Evolutionary conservation across 2,888 invertebrate genomes (phyloP), one percentile per base, ranked within the genome.

Genomic region (Eueremaeus valkanovi): DNA sequence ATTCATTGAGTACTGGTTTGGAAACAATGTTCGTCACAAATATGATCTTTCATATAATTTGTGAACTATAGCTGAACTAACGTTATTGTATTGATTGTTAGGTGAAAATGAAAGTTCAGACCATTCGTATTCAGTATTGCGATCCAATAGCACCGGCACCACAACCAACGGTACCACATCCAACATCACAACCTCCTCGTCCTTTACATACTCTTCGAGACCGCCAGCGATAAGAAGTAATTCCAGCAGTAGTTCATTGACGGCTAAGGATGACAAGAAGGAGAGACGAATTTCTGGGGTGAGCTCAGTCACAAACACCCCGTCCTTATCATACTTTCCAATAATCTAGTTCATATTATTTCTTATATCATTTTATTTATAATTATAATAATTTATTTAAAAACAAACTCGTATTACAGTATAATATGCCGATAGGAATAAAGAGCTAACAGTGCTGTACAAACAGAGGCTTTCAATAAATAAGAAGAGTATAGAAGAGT

Each of bases 161-260:
- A 66, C 31, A 21, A 66, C 11, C 27, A 42, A 33, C 27, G 29
- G 31, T 33, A 36, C n/a, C 49, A 42, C 61, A 11, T 42, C 74
- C 2, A 55, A 55, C n/a, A 55, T 55, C 27, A 55, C 55, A 27
- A 31, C 74, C 18, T 73, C 58, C 21, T 31, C 36, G 11, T 55
- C 74, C 24, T 66, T 42, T 21, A 66, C 72, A 9, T 70, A 31
- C 21, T n/a, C 42, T 24, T 61, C 51, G n/a, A 55, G 63, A 66
- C 74, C 76, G 6, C 70, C 74, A 18, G 49, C 76, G 40, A 74
- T 74, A 74, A 74, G 74, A 51, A 74, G 74, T 36, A 74, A 74
- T 40, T 74, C 74, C 27, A 74, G 74, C 27, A 63, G 63, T 24
- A 63, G 74, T 68, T 74, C 74, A 24, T 27, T 74, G n/a, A 24